phyloP scores from a whole-genome alignment of 2,888 invertebrate species.

The Ichneumoninae sp. region DNA sequence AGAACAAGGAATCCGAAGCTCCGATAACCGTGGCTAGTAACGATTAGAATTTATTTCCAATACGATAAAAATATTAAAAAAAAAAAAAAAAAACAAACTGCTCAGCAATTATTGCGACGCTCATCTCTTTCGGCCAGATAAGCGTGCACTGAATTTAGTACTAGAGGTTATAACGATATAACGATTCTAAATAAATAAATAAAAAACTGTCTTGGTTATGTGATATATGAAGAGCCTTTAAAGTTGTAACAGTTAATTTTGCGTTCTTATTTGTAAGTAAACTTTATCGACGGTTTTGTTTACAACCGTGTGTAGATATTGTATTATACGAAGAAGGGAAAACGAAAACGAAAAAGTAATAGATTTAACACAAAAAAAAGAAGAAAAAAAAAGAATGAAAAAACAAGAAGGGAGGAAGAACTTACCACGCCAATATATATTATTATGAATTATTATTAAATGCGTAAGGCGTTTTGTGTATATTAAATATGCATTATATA shows the following conservation, averaged over 20 bases:
- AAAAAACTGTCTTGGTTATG: constrained; percentile 80
- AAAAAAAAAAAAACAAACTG: constrained; percentile 65
- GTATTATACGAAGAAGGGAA: constrained; percentile 76
- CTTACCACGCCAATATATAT: constrained; percentile 76
- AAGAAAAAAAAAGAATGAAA: background rate
- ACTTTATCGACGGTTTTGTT: constrained; percentile 76
- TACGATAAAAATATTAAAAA: constrained; percentile 49
- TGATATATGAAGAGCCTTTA: constrained; percentile 81
- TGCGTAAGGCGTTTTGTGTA: constrained; percentile 73
- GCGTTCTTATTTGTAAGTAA: constrained; percentile 75
- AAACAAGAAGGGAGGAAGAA: constrained; percentile 39
- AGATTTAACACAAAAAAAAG: constrained; percentile 65
- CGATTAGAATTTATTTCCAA: constrained; percentile 72
- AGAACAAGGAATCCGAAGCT: constrained; percentile 74
- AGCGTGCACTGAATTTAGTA: constrained; percentile 77
- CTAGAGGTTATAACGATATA: constrained; percentile 68
- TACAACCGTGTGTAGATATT: constrained; percentile 80
- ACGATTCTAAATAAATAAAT: constrained; percentile 73
- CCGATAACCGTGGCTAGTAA: constrained; percentile 71
- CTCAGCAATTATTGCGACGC: constrained; percentile 77
- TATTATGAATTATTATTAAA: constrained; percentile 74
- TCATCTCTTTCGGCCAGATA: constrained; percentile 75
- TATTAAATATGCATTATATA: constrained; percentile 75
- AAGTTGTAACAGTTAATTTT: constrained; percentile 77
- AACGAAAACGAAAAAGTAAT: constrained; percentile 60